These are phyloP conservation scores for Lacerta agilis DNA, from an alignment of 2,797 vertebrate genomes.

Conservation along the genomic window DNA sequence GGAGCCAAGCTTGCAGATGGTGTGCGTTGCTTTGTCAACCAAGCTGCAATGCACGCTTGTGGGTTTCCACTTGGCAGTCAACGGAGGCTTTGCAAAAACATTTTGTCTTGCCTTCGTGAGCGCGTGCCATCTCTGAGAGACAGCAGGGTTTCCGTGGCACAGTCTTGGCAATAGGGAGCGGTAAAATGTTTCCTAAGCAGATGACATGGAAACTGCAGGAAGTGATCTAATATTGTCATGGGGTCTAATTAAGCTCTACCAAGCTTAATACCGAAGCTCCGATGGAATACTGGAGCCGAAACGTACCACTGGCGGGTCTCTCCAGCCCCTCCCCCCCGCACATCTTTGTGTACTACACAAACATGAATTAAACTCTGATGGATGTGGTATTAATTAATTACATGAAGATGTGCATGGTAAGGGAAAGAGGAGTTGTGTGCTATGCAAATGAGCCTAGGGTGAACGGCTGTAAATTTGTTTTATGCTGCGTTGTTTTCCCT, in stretches of 20 bases:
- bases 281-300: slow-evolving; percentile 19
- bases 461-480: neutral
- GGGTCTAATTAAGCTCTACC: slow-evolving; percentile 54
- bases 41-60: accelerated
- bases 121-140: neutral
- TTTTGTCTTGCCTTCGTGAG: neutral
- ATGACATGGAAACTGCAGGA: accelerated
- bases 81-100: neutral
- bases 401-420: slow-evolving; percentile 39
- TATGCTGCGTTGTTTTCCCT: slow-evolving; percentile 16
- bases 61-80: neutral
- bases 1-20: accelerated
- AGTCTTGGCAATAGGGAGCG: neutral
- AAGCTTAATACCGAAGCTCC: neutral
- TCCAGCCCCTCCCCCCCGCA: slow-evolving; percentile 35
- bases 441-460: slow-evolving; percentile 35
- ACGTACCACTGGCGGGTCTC: slow-evolving; percentile 20
- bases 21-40: neutral
- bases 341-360: slow-evolving; percentile 64
- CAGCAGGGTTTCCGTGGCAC: neutral
- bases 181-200: neutral
- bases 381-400: slow-evolving; percentile 73
- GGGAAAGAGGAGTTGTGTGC: slow-evolving; percentile 3
- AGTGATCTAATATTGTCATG: accelerated
- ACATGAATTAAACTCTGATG: slow-evolving; percentile 69